Evolutionary conservation across 2,888 invertebrate species (phyloP).

Genomic region (Muscina levida): DNA sequence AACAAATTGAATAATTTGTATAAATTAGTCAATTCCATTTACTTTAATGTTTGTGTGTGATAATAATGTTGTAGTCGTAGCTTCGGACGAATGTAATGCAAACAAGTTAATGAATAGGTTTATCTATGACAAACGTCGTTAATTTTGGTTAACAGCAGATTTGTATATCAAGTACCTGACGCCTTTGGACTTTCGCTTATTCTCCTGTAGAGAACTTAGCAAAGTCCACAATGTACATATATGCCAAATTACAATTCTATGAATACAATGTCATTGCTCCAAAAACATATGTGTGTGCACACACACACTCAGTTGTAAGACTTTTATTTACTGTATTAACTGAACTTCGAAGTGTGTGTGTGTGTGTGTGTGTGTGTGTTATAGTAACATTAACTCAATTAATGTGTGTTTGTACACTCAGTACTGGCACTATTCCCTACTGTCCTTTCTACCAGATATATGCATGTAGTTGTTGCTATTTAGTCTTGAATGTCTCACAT

Average conservation of each 20-base stretch:
- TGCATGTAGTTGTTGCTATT: background rate
- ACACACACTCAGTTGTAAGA: too few relatives aligned
- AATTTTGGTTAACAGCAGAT: background rate
- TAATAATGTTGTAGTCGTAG: background rate
- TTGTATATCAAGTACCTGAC: too few relatives aligned
- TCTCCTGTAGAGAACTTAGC: too few relatives aligned
- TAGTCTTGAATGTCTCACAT: background rate
- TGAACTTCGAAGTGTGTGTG: too few relatives aligned
- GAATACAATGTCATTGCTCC: background rate
- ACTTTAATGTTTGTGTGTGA: background rate
- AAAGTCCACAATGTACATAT: too few relatives aligned
- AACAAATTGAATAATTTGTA: background rate
- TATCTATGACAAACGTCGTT: background rate
- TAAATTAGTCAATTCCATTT: background rate
- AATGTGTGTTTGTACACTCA: slow-evolving; percentile 44
- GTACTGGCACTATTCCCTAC: too few relatives aligned
- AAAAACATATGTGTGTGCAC: too few relatives aligned
- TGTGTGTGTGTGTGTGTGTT: too few relatives aligned
- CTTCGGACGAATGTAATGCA: background rate
- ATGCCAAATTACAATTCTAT: background rate
- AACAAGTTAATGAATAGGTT: too few relatives aligned
- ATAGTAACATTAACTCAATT: slow-evolving; percentile 53
- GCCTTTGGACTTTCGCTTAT: too few relatives aligned
- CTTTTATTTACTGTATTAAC: too few relatives aligned
- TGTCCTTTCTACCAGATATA: too few relatives aligned